Evolutionary conservation across 2,797 vertebrate genomes (phyloP).

Genomic region (Halcyon badia): DNA sequence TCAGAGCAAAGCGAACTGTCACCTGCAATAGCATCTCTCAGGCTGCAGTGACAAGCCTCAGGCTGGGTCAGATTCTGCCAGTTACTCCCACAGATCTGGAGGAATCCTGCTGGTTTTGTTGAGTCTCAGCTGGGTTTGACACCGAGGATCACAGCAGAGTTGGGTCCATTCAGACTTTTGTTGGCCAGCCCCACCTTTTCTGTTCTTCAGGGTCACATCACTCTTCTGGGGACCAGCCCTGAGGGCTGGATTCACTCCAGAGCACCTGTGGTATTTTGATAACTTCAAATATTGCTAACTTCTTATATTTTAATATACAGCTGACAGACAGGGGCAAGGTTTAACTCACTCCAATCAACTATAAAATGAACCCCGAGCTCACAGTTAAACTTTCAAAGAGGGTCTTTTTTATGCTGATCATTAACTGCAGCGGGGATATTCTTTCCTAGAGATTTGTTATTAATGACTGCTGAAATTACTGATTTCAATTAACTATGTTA

Average conservation of each 20-base stretch:
- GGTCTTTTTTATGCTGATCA: constrained; percentile 48
- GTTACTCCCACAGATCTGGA: background rate
- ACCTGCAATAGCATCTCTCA: background rate
- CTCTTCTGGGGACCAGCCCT: background rate
- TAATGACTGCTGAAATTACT: constrained; percentile 79
- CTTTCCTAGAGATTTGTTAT: constrained; percentile 75
- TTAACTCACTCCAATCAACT: constrained; percentile 80
- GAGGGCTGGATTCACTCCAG: constrained; percentile 45
- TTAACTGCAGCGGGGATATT: constrained; percentile 65
- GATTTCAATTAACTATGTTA: constrained; percentile 79
- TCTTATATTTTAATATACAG: constrained; percentile 68
- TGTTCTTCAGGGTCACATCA: constrained; percentile 18
- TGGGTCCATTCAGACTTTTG: background rate
- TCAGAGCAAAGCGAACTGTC: background rate
- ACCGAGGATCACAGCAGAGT: background rate
- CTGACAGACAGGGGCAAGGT: constrained; percentile 73
- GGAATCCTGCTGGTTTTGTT: background rate
- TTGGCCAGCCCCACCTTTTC: background rate
- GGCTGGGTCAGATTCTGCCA: background rate
- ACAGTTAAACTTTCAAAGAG: constrained; percentile 42
- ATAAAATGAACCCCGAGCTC: constrained; percentile 74
- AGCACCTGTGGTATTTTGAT: constrained; percentile 70
- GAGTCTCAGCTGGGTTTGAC: background rate
- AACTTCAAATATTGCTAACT: constrained; percentile 58
- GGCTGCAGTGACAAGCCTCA: rapidly evolving